These are phyloP conservation scores for Trichomycterus rosablanca DNA, from an alignment of 2,113 vertebrate species.

Conservation along the genomic window DNA sequence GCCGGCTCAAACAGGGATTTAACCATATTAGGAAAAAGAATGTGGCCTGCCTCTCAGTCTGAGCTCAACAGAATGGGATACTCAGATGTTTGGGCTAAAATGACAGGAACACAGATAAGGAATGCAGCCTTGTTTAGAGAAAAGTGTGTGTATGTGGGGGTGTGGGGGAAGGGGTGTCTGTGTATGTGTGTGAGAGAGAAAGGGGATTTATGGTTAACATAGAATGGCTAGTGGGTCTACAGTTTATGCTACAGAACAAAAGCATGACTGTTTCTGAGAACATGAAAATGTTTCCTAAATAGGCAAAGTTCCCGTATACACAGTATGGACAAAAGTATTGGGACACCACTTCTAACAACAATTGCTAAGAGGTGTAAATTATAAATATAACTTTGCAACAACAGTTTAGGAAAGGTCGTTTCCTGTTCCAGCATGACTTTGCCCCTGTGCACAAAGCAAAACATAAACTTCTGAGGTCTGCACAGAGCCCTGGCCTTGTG, in stretches of 20 bases:
- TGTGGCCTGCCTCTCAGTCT: slow-evolving; percentile 60
- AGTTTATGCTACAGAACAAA: background rate
- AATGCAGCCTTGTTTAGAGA: slow-evolving; percentile 76
- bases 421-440: too few species aligned
- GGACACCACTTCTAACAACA: too few species aligned
- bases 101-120: slow-evolving; percentile 73
- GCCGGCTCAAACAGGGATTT: slow-evolving; percentile 65
- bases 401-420: too few species aligned
- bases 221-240: background rate
- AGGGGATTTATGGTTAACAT: background rate
- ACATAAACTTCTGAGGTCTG: too few species aligned
- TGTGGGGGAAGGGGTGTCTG: slow-evolving; percentile 2
- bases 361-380: too few species aligned
- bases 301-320: background rate
- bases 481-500: too few species aligned
- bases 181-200: background rate
- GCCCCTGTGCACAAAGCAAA: too few species aligned
- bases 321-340: background rate
- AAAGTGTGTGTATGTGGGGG: slow-evolving; percentile 19
- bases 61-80: slow-evolving; percentile 58
- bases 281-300: slow-evolving; percentile 15
- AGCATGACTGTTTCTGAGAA: background rate
- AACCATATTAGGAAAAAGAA: slow-evolving; percentile 88
- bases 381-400: too few species aligned
- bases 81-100: slow-evolving; percentile 60